Percentiles rank a stretch among this genome's conserved stretches.
Conservation (phyloP, 2,797 vertebrate genomes). For the Melanogrammus aeglefinus region DNA sequence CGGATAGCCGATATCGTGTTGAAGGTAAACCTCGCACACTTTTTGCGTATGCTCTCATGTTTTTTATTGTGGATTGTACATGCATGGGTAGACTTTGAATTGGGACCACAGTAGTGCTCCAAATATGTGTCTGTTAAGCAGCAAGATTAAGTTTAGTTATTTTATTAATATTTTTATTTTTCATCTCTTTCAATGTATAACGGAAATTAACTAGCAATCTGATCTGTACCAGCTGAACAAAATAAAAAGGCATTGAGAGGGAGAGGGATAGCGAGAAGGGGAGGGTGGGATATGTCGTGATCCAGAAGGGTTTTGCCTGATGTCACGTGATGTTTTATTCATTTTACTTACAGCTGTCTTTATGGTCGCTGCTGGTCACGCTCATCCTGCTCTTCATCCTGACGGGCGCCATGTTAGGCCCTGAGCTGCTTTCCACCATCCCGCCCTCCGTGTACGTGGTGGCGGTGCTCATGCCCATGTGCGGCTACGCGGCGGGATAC, state of each 20-base stretch:
- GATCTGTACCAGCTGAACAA: neutral
- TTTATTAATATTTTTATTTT: no score
- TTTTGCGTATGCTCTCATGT: neutral
- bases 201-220: no score
- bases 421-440: constrained; percentile 86
- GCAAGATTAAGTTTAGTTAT: constrained; percentile 11
- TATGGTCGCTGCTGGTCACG: constrained; percentile 92
- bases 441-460: constrained; percentile 87
- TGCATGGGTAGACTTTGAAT: neutral
- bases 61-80: neutral
- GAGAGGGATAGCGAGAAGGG: neutral
- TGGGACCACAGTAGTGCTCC: no score
- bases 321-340: neutral
- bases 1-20: constrained; percentile 85
- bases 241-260: neutral
- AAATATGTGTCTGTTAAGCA: no score
- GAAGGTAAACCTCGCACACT: constrained; percentile 75
- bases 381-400: constrained; percentile 92
- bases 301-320: neutral
- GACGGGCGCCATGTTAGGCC: constrained; percentile 93
- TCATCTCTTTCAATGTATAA: neutral
- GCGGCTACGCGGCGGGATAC: constrained; percentile 87
- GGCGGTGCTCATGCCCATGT: constrained; percentile 90
- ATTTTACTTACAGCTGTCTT: constrained; percentile 76
- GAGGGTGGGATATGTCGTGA: constrained; percentile 1